phyloP scores from a whole-genome alignment of 1,140 invertebrate species.

The Leptinotarsa texana region DNA sequence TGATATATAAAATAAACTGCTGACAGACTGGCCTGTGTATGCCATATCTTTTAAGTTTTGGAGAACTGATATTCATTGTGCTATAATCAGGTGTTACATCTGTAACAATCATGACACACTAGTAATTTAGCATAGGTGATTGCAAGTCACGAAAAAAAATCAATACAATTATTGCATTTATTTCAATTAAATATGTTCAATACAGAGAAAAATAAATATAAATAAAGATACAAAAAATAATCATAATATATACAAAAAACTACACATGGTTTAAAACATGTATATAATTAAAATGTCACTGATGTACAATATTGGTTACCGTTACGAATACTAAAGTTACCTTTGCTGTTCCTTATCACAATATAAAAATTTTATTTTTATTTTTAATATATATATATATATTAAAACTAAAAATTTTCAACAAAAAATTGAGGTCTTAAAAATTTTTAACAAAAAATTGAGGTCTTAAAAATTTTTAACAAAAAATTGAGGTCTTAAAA shows the following conservation, averaged over 20 bases:
- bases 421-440: neutral
- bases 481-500: slow-evolving; percentile 9
- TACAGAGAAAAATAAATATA: neutral
- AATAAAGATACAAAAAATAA: neutral
- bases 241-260: neutral
- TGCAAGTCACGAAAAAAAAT: neutral
- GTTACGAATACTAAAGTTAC: too few species aligned
- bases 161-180: neutral
- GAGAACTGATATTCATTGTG: too few species aligned
- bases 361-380: too few species aligned
- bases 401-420: neutral
- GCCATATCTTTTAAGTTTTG: too few species aligned
- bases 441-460: neutral
- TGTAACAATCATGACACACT: too few species aligned
- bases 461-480: neutral
- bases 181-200: neutral
- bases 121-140: too few species aligned
- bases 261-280: neutral
- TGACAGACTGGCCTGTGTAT: too few species aligned
- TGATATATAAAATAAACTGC: too few species aligned
- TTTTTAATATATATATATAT: neutral
- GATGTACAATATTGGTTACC: neutral
- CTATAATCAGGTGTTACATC: too few species aligned
- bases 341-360: too few species aligned
- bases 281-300: neutral